These are phyloP conservation scores for Varanus komodoensis DNA, from an alignment of 2,113 vertebrate genomes.

Conservation along the genomic window DNA sequence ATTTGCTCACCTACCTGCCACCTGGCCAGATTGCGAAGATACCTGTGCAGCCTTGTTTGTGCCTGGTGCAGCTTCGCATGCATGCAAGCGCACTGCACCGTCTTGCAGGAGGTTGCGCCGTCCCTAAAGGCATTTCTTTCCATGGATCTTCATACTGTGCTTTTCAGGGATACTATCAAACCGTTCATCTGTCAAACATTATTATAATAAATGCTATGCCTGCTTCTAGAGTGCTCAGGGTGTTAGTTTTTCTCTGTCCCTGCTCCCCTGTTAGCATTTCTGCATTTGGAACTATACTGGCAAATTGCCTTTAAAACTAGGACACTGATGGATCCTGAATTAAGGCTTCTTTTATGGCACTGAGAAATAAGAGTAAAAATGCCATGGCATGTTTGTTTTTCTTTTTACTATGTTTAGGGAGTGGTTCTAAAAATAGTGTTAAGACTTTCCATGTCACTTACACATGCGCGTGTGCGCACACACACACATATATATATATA, in stretches of 20 bases:
- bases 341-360: conserved; percentile 3
- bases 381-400: background rate
- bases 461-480: background rate
- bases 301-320: background rate
- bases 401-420: conserved; percentile 21
- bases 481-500: background rate
- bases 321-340: background rate
- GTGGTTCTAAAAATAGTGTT: conserved; percentile 1
- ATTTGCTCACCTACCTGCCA: too few species aligned
- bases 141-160: background rate
- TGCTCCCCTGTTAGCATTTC: background rate
- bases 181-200: background rate
- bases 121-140: too few species aligned
- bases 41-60: too few species aligned
- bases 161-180: background rate
- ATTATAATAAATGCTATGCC: background rate
- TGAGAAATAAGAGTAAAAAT: background rate
- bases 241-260: background rate
- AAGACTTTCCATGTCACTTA: conserved; percentile 21
- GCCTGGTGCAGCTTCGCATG: too few species aligned
- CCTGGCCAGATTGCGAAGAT: too few species aligned
- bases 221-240: background rate
- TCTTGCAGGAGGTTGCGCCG: too few species aligned
- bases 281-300: background rate
- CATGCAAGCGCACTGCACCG: too few species aligned